Base-by-base conservation (phyloP, 2,888 invertebrate species). In the Agapostemon virescens region DNA sequence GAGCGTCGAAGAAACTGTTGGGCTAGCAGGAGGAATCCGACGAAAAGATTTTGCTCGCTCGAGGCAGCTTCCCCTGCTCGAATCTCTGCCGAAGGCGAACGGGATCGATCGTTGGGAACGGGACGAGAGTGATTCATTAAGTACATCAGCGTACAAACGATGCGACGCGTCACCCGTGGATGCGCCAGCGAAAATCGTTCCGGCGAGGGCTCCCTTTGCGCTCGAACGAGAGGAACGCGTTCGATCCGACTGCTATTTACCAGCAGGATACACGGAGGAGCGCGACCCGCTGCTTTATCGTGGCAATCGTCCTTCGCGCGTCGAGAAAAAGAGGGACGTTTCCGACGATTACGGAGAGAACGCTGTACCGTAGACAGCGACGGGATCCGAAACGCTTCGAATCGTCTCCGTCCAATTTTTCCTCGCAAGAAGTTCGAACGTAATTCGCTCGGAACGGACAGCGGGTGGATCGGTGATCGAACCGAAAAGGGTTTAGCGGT, bases 71-170 rank as follows among this genome's bases (percentile, higher is more conserved):
- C 26, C 17, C 26, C 26, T 26, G 55, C 26, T 0, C 6, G 55
- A 55, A 55, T 55, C 55, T 55, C 55, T 17, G 55, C 6, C 26
- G 23, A 30, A 30, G n/a, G 30, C 45, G 55, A 45, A 64, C 36
- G 76, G 74, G 23, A 77, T 68, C 64, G 66, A 77, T 42, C 74
- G 74, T 42, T 4, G 73, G 38, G 64, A n/a, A 36, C 63, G 63
- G n/a, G 74, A 74, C 58, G 26, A 26, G 69, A 74, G 55, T 74
- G 76, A 77, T 66, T 77, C 76, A 76, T 74, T 33, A 52, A 76
- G 73, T 69, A 74, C 67, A 68, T 40, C 30, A 55, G 55, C 74
- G 68, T 68, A 42, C 68, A 30, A 74, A 55, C 42, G 68, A 74
- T 74, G 74, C 55, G 40, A 55, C 74, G 58, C 69, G 74, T 15